These are phyloP conservation scores for Cyaniris semiargus DNA, from an alignment of 2,888 invertebrate species.

Conservation along the genomic window DNA sequence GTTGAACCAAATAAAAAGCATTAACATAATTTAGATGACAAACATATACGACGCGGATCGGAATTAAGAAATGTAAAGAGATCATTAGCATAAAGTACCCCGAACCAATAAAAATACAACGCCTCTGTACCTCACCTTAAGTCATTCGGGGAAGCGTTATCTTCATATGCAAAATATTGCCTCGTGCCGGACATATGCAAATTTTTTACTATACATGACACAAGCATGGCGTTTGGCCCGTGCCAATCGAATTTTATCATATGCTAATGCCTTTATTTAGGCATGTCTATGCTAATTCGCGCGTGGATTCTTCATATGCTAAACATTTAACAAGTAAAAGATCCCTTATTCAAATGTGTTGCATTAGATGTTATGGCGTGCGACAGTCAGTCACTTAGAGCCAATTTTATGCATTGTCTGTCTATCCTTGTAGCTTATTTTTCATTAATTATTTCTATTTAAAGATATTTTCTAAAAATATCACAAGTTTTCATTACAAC, in stretches of 20 bases:
- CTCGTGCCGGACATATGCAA: constrained; percentile 78
- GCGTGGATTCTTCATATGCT: constrained; percentile 78
- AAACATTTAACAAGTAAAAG: constrained; percentile 45
- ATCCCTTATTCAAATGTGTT: constrained; percentile 29
- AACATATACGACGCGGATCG: background rate
- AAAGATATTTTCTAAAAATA: background rate
- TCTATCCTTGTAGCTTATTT: background rate
- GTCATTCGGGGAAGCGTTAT: constrained; percentile 66
- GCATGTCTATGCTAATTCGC: constrained; percentile 71
- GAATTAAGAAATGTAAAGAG: constrained; percentile 32
- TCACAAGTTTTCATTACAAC: background rate
- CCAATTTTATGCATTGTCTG: background rate
- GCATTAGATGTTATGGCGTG: background rate
- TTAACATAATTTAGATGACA: constrained; percentile 22
- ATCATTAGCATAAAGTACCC: constrained; percentile 55
- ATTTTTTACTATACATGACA: constrained; percentile 62
- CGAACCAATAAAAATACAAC: constrained; percentile 50
- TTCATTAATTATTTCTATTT: background rate
- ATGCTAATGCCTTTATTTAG: constrained; percentile 61
- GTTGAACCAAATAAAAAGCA: background rate
- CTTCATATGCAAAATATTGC: constrained; percentile 76
- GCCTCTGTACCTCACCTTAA: constrained; percentile 36
- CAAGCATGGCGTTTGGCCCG: constrained; percentile 59
- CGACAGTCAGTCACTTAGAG: background rate
- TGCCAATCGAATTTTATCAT: constrained; percentile 61